A percentile compares a stretch with the other conserved stretches of the same genome.
Evolutionary conservation across 2,113 vertebrate genomes (phyloP).

Genomic region (Semicossyphus pulcher): DNA sequence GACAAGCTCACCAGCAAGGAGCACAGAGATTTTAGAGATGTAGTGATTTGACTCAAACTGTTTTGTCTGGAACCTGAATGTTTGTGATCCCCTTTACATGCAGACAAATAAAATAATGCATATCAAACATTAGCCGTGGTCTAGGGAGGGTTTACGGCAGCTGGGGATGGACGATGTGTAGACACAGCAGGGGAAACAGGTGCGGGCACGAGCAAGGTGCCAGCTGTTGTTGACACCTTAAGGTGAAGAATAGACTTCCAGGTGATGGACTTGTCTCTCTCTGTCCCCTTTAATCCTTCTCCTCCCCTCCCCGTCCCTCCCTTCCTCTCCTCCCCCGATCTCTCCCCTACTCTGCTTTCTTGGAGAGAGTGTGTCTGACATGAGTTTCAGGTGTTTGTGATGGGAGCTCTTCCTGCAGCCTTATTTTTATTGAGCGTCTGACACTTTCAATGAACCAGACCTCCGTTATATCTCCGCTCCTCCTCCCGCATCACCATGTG

Average conservation of each 20-base stretch:
- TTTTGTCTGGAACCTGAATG: neutral
- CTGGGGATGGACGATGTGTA: slow-evolving; percentile 16
- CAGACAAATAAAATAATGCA: neutral
- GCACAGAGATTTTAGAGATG: neutral
- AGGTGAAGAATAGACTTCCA: slow-evolving; percentile 62
- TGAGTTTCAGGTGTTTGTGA: slow-evolving; percentile 55
- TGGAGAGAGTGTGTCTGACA: slow-evolving; percentile 48
- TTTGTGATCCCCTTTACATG: neutral
- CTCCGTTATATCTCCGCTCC: slow-evolving; percentile 16
- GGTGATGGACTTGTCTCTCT: slow-evolving; percentile 63
- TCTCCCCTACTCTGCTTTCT: slow-evolving; percentile 21
- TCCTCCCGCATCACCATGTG: slow-evolving; percentile 42
- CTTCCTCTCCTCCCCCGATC: neutral
- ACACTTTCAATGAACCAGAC: slow-evolving; percentile 61
- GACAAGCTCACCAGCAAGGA: neutral
- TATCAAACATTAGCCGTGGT: neutral
- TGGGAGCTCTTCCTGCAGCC: slow-evolving; percentile 40
- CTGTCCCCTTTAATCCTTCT: slow-evolving; percentile 48
- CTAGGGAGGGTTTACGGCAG: slow-evolving; percentile 17
- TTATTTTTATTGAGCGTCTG: slow-evolving; percentile 69
- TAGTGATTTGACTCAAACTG: neutral
- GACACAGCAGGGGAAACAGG: slow-evolving; percentile 46
- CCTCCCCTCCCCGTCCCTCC: neutral
- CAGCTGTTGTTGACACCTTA: slow-evolving; percentile 70
- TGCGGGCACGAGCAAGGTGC: slow-evolving; percentile 51